Conservation (phyloP, 2,888 invertebrate species). For the Poecilus cupreus region DNA sequence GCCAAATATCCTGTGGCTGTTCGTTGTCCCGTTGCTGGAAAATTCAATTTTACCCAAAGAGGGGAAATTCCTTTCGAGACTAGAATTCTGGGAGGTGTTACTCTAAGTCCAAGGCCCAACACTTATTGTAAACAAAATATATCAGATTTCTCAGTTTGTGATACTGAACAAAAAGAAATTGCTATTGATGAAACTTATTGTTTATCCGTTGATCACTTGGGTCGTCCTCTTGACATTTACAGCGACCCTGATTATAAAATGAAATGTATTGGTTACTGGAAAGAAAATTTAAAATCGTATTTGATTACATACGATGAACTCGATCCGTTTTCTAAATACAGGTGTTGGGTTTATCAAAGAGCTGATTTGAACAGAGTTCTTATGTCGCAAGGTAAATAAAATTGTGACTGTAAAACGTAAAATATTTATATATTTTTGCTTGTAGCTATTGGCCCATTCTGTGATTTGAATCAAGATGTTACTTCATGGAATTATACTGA, state of each 20-base stretch:
- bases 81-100: slow-evolving; percentile 95
- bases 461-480: slow-evolving; percentile 92
- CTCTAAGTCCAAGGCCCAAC: slow-evolving; percentile 93
- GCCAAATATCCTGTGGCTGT: slow-evolving; percentile 94
- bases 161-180: slow-evolving; percentile 95
- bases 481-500: slow-evolving; percentile 91
- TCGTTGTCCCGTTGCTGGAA: slow-evolving; percentile 96
- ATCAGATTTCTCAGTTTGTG: slow-evolving; percentile 97
- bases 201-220: slow-evolving; percentile 95
- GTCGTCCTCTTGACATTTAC: slow-evolving; percentile 96
- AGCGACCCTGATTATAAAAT: slow-evolving; percentile 97
- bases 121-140: slow-evolving; percentile 94
- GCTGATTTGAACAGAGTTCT: slow-evolving; percentile 92
- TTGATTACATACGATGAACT: slow-evolving; percentile 96
- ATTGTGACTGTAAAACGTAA: background rate
- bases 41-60: slow-evolving; percentile 93
- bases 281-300: slow-evolving; percentile 97
- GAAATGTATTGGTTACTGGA: slow-evolving; percentile 98
- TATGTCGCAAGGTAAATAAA: slow-evolving; percentile 78
- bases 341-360: slow-evolving; percentile 98
- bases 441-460: slow-evolving; percentile 93
- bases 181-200: slow-evolving; percentile 97
- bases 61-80: slow-evolving; percentile 95
- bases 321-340: slow-evolving; percentile 95
- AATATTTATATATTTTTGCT: slow-evolving; percentile 66